Evolutionary conservation across 2,797 vertebrate genomes (phyloP).

Genomic region (Mastacembelus armatus): DNA sequence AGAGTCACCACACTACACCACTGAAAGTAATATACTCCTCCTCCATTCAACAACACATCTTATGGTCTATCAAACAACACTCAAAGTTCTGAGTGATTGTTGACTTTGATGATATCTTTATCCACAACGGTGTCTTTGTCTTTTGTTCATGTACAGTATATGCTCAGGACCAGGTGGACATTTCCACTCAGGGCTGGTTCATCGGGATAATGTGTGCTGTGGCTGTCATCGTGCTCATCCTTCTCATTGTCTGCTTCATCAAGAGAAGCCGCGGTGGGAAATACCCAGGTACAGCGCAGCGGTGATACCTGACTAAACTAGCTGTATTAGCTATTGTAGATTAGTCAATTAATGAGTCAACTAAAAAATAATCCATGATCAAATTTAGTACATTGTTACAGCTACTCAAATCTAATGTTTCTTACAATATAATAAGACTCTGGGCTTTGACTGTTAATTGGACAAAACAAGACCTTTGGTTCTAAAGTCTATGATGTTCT

Average conservation of each 20-base stretch:
- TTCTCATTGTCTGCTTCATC: slow-evolving; percentile 97
- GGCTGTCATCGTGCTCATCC: slow-evolving; percentile 95
- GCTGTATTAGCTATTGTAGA: too few species aligned
- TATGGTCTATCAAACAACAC: background rate
- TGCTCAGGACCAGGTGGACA: slow-evolving; percentile 95
- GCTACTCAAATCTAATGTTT: too few species aligned
- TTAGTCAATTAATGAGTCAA: too few species aligned
- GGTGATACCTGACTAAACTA: background rate
- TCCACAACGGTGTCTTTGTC: background rate
- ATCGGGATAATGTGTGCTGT: slow-evolving; percentile 99
- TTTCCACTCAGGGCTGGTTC: slow-evolving; percentile 98
- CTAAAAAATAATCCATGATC: too few species aligned
- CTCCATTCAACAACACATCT: background rate
- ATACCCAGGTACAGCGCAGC: slow-evolving; percentile 88
- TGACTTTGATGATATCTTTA: background rate
- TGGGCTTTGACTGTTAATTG: background rate
- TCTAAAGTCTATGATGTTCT: background rate
- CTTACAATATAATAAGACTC: background rate
- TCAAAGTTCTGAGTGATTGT: background rate
- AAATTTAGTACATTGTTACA: too few species aligned
- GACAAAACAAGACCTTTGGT: background rate
- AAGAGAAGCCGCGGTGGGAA: slow-evolving; percentile 97
- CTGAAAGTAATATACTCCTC: slow-evolving; percentile 69
- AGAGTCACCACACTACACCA: slow-evolving; percentile 90
- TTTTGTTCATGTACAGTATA: slow-evolving; percentile 82